Base-by-base conservation (phyloP, 2,888 invertebrate species). In the Rutpela maculata region DNA sequence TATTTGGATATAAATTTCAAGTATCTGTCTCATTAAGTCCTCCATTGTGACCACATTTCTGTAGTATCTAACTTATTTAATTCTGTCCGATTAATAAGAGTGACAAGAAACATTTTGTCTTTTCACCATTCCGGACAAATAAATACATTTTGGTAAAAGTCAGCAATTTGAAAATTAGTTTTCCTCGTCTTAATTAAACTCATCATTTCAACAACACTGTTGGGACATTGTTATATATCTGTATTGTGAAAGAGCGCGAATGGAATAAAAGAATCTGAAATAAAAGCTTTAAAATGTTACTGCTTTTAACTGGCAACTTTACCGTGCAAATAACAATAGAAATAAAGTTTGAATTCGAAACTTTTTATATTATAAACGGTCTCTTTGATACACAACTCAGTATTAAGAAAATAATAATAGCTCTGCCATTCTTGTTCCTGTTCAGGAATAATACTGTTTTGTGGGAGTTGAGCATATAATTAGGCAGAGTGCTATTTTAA, bases 101-200 rank as follows among this genome's bases (percentile, higher is more conserved):
- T 26, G 26, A 15, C 60, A 60, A 31, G 22, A 6, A 22, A 12
- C 15, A 60, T 26, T 43, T 6, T 26, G 63, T 38, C 19, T 11
- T 15, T 62, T 62, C 31, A 9, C 19, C n/a, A 18, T 15, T 19
- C 38, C 18, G 22, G 11, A 19, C 17, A 22, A 43, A 65, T 19
- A 65, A 65, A 65, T 35, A 63, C 15, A 63, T 65, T 65, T 65
- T 43, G 38, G 19, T 15, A 43, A 43, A 43, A 18, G 43, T 43
- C 9, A 43, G 65, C 18, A 65, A 65, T 65, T 65, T 43, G 65
- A 22, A 65, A 65, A 65, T 65, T 43, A 65, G 65, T 43, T 50
- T 65, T 22, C 43, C 19, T 18, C 6, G 10, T 43, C 65, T 43
- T 65, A 65, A 65, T 65, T 65, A 65, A 65, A 65, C 26, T 43